Conservation (phyloP, 2,113 vertebrate species). For the Acinonyx jubatus region DNA sequence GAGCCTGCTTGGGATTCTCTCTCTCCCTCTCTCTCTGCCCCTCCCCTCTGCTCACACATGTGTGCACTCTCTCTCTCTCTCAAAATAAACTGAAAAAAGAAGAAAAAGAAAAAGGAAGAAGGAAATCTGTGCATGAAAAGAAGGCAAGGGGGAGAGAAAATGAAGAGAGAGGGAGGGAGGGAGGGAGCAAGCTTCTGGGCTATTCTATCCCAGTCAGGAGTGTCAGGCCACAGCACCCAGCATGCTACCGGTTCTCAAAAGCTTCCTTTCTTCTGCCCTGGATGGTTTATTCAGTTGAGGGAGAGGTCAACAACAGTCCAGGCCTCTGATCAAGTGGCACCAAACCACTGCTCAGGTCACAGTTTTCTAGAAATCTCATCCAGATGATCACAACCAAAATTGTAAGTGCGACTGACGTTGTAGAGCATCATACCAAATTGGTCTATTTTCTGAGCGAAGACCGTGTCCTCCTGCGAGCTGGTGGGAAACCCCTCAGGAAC, state of each 20-base stretch:
- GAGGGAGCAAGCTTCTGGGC: background rate
- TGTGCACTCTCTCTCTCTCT: background rate
- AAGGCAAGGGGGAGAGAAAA: background rate
- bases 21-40: background rate
- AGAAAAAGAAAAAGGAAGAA: background rate
- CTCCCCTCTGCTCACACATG: background rate
- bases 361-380: slow-evolving; percentile 12
- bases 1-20: no score
- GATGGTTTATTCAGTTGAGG: background rate
- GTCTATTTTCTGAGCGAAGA: background rate
- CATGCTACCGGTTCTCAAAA: background rate
- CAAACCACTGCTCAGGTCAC: background rate
- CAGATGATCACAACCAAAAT: slow-evolving; percentile 7
- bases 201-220: background rate
- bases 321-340: background rate
- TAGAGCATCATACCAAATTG: background rate
- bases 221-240: background rate
- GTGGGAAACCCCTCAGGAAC: background rate
- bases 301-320: background rate
- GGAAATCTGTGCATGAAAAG: background rate
- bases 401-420: background rate
- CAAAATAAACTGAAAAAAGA: no score
- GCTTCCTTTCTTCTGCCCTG: slow-evolving; percentile 50
- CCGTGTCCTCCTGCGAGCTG: background rate
- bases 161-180: background rate